phyloP scores from a whole-genome alignment of 92 coral and sea anemone genomes.

The Epizoanthus rinbou region DNA sequence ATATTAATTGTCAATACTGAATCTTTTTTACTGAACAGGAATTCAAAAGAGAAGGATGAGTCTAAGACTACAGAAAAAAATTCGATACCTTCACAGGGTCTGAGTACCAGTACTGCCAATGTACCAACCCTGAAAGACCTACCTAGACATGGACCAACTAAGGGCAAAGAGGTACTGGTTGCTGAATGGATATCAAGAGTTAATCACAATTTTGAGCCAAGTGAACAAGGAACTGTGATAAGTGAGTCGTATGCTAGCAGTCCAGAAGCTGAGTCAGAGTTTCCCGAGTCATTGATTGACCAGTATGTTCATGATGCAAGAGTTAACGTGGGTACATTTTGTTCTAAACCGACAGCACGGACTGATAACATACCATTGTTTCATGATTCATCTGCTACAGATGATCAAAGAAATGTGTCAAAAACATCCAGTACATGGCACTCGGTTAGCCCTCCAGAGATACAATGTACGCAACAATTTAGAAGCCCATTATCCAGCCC shows the following conservation, averaged over 20 bases:
- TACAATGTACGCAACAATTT: not conserved
- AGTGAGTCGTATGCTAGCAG: conserved; percentile 34
- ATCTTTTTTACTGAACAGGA: not conserved
- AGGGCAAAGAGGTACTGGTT: conserved; percentile 58
- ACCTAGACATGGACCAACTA: not conserved
- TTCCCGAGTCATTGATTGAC: conserved; percentile 22
- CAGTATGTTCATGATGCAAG: conserved; percentile 24
- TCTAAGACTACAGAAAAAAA: not conserved
- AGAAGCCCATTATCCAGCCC: not conserved
- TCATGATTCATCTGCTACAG: not conserved
- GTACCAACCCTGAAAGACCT: not conserved
- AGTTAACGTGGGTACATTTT: not conserved
- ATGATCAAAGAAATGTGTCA: not conserved
- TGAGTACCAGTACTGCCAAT: not conserved
- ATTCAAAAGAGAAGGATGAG: not conserved
- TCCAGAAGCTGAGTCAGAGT: conserved; percentile 10
- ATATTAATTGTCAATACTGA: too few species aligned
- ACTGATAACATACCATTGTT: conserved; percentile 1
- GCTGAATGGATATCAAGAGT: conserved; percentile 72
- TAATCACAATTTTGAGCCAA: conserved; percentile 69
- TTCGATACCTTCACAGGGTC: not conserved
- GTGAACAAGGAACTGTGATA: conserved; percentile 63
- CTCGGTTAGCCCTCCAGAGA: not conserved
- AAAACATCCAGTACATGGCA: too few species aligned
- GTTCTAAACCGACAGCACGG: not conserved